phyloP scores from a whole-genome alignment of 2,888 invertebrate genomes.

The Drosophila lacicola region DNA sequence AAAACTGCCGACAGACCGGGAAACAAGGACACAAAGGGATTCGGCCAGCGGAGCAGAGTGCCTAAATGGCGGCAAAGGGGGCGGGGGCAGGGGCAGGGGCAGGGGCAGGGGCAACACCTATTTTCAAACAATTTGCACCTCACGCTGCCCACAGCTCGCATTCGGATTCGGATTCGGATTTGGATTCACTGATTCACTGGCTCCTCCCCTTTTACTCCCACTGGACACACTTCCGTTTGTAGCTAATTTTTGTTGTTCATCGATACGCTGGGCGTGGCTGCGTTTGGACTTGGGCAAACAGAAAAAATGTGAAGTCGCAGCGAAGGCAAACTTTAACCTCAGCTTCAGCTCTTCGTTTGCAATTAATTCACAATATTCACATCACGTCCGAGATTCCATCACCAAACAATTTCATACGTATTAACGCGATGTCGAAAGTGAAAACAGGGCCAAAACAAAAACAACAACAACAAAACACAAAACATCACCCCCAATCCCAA shows the following conservation, averaged over 20 bases:
- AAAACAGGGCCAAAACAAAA: slow-evolving; percentile 48
- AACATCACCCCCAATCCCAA: neutral
- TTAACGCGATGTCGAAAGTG: slow-evolving; percentile 79
- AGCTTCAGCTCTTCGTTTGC: slow-evolving; percentile 49
- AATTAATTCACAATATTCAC: slow-evolving; percentile 77
- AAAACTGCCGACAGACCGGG: too few relatives aligned
- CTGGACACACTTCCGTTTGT: slow-evolving; percentile 19
- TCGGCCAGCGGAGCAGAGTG: neutral
- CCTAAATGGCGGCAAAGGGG: neutral
- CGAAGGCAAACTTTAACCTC: slow-evolving; percentile 26
- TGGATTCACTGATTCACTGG: slow-evolving; percentile 10
- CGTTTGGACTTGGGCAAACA: too few relatives aligned
- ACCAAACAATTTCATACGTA: slow-evolving; percentile 82
- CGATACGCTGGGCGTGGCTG: slow-evolving; percentile 2
- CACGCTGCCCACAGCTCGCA: too few relatives aligned
- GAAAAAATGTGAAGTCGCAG: neutral
- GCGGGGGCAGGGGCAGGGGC: too few relatives aligned
- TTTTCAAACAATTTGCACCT: too few relatives aligned
- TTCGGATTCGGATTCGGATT: slow-evolving; percentile 7
- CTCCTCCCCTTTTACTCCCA: neutral
- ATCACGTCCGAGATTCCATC: slow-evolving; percentile 79
- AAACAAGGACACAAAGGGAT: slow-evolving; percentile 12
- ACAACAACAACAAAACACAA: slow-evolving; percentile 13
- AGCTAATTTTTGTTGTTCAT: slow-evolving; percentile 65
- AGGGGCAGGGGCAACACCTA: too few relatives aligned